phyloP scores from a whole-genome alignment of 1,140 invertebrate genomes.

The Ephestia elutella region DNA sequence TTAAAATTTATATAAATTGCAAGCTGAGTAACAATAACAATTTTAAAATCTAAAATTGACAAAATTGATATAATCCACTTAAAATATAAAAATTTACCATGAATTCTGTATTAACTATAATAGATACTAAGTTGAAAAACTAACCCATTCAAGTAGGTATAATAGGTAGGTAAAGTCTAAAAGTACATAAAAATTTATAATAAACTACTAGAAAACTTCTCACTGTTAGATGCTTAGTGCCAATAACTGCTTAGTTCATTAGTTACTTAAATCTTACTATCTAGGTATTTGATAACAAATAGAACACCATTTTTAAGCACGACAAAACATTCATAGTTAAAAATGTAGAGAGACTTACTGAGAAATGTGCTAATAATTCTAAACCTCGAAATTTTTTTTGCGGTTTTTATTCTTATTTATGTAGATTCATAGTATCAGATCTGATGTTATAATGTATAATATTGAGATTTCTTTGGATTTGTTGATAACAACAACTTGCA shows the following conservation, averaged over 20 bases:
- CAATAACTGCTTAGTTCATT: constrained; percentile 72
- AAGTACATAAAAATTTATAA: constrained; percentile 32
- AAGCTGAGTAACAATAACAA: constrained; percentile 52
- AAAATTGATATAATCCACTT: constrained; percentile 72
- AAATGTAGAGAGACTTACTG: constrained; percentile 75
- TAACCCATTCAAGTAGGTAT: constrained; percentile 18
- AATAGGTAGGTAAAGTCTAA: constrained; percentile 16
- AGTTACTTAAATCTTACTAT: constrained; percentile 72
- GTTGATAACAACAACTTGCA: constrained; percentile 43
- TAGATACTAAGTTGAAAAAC: constrained; percentile 39
- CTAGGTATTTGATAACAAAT: constrained; percentile 76
- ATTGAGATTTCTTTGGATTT: constrained; percentile 51
- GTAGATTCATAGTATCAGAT: constrained; percentile 62
- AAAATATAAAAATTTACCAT: constrained; percentile 51
- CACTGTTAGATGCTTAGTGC: constrained; percentile 60
- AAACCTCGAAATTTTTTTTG: constrained; percentile 66
- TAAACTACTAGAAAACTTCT: constrained; percentile 32
- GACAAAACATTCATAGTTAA: constrained; percentile 77
- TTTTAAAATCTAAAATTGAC: constrained; percentile 73
- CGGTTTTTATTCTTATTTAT: constrained; percentile 45
- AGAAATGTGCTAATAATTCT: constrained; percentile 76
- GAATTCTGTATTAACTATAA: constrained; percentile 36
- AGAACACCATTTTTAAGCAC: constrained; percentile 76
- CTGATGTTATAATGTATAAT: constrained; percentile 32
- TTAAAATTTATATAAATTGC: constrained; percentile 23